phyloP scores from a whole-genome alignment of 2,113 vertebrate species.

The Chlamydotis undulata region DNA sequence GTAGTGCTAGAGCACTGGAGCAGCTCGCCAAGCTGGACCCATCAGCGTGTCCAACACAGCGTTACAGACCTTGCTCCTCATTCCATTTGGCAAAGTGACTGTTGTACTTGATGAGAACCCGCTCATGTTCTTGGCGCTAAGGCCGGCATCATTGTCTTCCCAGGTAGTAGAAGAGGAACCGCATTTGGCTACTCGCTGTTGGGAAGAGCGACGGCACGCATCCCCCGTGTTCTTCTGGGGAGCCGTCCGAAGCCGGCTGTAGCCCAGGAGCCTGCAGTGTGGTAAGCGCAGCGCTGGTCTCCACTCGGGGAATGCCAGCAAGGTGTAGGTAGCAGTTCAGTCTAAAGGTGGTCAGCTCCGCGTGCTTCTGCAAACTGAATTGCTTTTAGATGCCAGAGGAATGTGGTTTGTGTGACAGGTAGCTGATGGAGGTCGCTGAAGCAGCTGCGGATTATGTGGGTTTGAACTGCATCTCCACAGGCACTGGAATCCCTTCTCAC shows the following conservation, averaged over 20 bases:
- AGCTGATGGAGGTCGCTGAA: not conserved
- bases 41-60: not conserved
- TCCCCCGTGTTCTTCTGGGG: accelerated
- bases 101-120: not conserved
- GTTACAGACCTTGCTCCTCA: not conserved
- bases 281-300: not conserved
- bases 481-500: not conserved
- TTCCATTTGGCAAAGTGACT: not conserved
- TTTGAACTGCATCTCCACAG: not conserved
- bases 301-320: not conserved
- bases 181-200: accelerated
- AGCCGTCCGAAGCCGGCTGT: not conserved
- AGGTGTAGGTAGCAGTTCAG: not conserved
- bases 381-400: not conserved
- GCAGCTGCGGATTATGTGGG: not conserved
- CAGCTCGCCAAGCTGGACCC: not conserved
- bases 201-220: accelerated
- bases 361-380: not conserved
- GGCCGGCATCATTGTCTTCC: not conserved
- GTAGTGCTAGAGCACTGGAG: not conserved
- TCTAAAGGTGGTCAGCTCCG: accelerated
- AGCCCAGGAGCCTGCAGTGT: not conserved
- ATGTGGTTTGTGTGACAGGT: not conserved
- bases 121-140: not conserved
- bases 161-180: not conserved